Conservation (phyloP, 23 tunicate genomes). For the Corella eumyota region DNA sequence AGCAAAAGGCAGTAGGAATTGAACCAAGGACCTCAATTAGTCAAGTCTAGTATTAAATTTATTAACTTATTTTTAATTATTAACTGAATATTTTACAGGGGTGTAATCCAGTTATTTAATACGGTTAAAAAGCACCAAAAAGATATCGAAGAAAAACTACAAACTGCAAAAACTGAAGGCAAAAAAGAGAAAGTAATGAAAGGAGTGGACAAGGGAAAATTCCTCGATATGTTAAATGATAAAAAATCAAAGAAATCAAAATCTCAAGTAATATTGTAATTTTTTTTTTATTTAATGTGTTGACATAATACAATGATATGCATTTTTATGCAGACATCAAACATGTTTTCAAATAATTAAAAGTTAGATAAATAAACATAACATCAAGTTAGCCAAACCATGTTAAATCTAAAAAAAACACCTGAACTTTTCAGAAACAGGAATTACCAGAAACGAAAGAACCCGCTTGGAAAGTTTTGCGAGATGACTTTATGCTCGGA, state of each 20-base stretch:
- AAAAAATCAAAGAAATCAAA: slow-evolving; percentile 7
- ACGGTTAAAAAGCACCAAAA: slow-evolving; percentile 64
- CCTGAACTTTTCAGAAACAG: too few species aligned
- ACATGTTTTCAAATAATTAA: too few species aligned
- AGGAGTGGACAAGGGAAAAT: slow-evolving; percentile 39
- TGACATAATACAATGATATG: background rate
- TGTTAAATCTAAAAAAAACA: too few species aligned
- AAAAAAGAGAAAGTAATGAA: slow-evolving; percentile 57
- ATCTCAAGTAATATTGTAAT: background rate
- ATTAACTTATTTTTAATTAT: too few species aligned
- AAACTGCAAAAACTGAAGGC: slow-evolving; percentile 52
- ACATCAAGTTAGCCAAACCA: too few species aligned
- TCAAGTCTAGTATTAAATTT: too few species aligned
- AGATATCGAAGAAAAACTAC: slow-evolving; percentile 50
- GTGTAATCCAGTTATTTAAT: slow-evolving; percentile 76
- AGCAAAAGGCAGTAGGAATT: too few species aligned
- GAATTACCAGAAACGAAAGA: too few species aligned
- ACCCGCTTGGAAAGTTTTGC: slow-evolving; percentile 53
- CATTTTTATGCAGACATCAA: too few species aligned
- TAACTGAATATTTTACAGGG: slow-evolving; percentile 40
- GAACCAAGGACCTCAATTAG: too few species aligned
- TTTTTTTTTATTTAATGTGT: background rate
- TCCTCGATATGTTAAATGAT: slow-evolving; percentile 42
- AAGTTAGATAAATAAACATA: too few species aligned
- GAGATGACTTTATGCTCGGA: slow-evolving; percentile 68